Base-by-base conservation (phyloP, 2,888 invertebrate genomes). In the Gymnoscelis rufifasciata region DNA sequence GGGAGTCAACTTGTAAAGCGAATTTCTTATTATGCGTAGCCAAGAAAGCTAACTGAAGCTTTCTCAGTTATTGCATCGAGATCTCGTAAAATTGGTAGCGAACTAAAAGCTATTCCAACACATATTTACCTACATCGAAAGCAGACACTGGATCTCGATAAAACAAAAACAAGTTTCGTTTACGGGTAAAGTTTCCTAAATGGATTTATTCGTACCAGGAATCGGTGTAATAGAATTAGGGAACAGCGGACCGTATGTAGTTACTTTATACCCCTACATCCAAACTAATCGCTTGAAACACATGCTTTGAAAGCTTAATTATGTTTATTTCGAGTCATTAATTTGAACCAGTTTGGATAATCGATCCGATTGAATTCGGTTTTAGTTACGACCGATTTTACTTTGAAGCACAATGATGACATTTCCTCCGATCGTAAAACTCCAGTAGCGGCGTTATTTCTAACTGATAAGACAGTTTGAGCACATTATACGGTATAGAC, bases 311-410 rank as follows among this genome's bases (percentile, higher is more conserved):
- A 77, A 79, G 77, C 77, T 81, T 82, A 81, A 84, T 84, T 82
- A 82, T 83, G 80, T 84, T 83, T 82, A 82, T 83, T 69, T 59
- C 70, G 66, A 71, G 61, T 74, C 81, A 83, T 87, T 81, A 78
- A 78, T 67, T 67, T 64, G 61, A 62, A 77, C 77, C 71, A 80
- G 78, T 78, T 76, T 64, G 47, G 67, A 74, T 78, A 79, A 79
- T 78, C 72, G 76, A 68, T 71, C 69, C 64, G 56, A 10, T 14
- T 10, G 31, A 15, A 14, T 15, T 3, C 15, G 15, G n/a, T 33
- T 33, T 33, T 33, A 15, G 5, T 15, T 10, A 14, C 31, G n/a
- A 74, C 66, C 64, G 68, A 68, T 64, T 43, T 48, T 58, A 57
- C n/a, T 19, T 19, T 33, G 52, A 57, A 26, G 59, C 47, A 53